Evolutionary conservation across 1,140 invertebrate genomes (phyloP), one percentile per base, ranked within the genome.

Genomic region (Sminthurides bifidus): DNA sequence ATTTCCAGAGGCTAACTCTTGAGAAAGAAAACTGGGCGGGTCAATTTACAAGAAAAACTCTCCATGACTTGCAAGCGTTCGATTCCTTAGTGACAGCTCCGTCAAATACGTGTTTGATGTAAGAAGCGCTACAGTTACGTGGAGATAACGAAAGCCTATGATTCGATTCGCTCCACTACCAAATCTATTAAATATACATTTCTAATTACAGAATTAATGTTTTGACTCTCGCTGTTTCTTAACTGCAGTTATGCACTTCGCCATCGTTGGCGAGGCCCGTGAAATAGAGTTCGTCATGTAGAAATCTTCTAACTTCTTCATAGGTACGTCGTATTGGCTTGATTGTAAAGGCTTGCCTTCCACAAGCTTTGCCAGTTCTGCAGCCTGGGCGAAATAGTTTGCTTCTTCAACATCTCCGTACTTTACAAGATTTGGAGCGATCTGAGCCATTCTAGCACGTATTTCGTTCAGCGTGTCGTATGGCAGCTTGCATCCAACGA

Each of bases 271-370:
- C 15, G 94, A 98, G n/a, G 94, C 89, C 69, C 94, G 77, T 54
- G 87, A 91, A 66, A 99, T 92, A 5, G 84, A 74, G 72, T 99
- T 89, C 10, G 96, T 98, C 92, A 98, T 97, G 72, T 89, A 99
- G 75, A 89, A 99, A 71, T 99, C 92, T 71, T 88, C 83, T 31
- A 99, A 74, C 44, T 80, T 74, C 68, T 84, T 85, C 53, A 87
- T 76, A 63, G 84, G 81, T 0, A 94, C 79, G 59, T 85, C 81
- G 31, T 96, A 68, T 31, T 82, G 78, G 26, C 79, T 74, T 56
- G 73, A 71, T 8, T 75, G 72, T 12, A 82, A 68, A 35, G 72
- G 73, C 56, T 76, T 71, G 10, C 76, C 70, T 65, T 75, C 71
- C 81, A 40, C 40, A 6, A 35, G 8, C 19, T 79, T 72, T 14